Evolutionary conservation across 2,888 invertebrate species (phyloP).

Genomic region (Dolichomitus sp.): DNA sequence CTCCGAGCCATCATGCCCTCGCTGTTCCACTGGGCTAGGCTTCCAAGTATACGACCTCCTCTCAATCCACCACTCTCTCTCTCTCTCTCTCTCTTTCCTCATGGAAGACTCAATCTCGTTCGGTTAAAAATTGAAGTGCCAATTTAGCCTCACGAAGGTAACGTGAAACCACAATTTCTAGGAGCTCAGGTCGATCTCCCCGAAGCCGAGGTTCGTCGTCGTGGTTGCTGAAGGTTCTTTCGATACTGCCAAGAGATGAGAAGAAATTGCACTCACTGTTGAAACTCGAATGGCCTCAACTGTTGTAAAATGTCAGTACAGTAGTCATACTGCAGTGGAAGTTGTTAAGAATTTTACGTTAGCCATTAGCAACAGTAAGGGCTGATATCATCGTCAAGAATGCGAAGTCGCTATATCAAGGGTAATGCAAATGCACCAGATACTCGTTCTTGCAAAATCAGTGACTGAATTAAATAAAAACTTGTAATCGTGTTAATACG

Average conservation of each 20-base stretch:
- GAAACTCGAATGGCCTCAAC: background rate
- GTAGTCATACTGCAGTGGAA: background rate
- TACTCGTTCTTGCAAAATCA: too few species aligned
- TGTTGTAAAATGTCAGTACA: background rate
- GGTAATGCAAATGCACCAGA: background rate
- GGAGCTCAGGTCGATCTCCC: conserved; percentile 19
- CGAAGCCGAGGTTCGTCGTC: conserved; percentile 11
- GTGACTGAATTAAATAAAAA: too few species aligned
- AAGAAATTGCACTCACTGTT: background rate
- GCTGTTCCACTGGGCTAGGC: conserved; percentile 38
- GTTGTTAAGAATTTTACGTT: background rate
- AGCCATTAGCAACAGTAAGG: background rate
- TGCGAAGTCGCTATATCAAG: background rate
- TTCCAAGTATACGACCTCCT: conserved; percentile 30
- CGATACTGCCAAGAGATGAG: background rate
- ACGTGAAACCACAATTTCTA: conserved; percentile 39
- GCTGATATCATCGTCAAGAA: background rate
- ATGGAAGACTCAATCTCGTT: conserved; percentile 57
- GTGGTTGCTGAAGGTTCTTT: conserved; percentile 8
- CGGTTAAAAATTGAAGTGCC: conserved; percentile 59
- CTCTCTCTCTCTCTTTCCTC: conserved; percentile 42
- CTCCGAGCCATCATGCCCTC: conserved; percentile 26
- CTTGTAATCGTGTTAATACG: too few species aligned
- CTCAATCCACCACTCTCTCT: conserved; percentile 36
- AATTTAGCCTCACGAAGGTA: conserved; percentile 46